These are phyloP conservation scores for Syngnathus floridae DNA, from an alignment of 2,113 vertebrate species.

Conservation along the genomic window DNA sequence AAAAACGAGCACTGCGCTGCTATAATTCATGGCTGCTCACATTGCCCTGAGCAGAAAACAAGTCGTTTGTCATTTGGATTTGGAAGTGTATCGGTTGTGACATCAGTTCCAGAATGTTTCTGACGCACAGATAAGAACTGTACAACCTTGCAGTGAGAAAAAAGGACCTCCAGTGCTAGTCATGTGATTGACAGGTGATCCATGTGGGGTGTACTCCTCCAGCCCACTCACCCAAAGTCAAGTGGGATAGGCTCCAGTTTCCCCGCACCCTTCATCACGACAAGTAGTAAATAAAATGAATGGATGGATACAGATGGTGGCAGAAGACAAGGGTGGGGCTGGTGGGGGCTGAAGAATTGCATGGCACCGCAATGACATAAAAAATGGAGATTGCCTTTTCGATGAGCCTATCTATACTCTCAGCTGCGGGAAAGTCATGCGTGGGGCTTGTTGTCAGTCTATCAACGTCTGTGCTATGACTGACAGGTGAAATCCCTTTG, in stretches of 20 bases:
- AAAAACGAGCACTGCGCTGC: too few species aligned
- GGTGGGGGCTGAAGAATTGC: too few species aligned
- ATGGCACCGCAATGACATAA: neutral
- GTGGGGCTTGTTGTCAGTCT: neutral
- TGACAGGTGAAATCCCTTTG: neutral
- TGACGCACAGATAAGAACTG: neutral
- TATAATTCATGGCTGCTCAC: too few species aligned
- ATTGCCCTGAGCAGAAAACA: too few species aligned
- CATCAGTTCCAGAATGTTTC: too few species aligned
- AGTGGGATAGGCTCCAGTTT: neutral
- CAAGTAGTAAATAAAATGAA: neutral
- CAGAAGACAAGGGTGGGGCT: neutral
- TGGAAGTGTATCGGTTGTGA: too few species aligned
- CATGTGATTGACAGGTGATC: neutral
- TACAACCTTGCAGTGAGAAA: neutral
- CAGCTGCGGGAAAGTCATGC: neutral
- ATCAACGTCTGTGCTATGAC: neutral
- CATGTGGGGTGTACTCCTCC: neutral
- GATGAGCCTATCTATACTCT: neutral
- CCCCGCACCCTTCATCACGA: neutral
- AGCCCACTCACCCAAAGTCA: neutral
- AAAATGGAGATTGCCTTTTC: neutral
- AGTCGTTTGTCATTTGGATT: too few species aligned
- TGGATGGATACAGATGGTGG: neutral
- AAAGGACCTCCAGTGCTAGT: neutral